Conservation (phyloP, 1,140 invertebrate species). For the Rhopalosiphum padi region DNA sequence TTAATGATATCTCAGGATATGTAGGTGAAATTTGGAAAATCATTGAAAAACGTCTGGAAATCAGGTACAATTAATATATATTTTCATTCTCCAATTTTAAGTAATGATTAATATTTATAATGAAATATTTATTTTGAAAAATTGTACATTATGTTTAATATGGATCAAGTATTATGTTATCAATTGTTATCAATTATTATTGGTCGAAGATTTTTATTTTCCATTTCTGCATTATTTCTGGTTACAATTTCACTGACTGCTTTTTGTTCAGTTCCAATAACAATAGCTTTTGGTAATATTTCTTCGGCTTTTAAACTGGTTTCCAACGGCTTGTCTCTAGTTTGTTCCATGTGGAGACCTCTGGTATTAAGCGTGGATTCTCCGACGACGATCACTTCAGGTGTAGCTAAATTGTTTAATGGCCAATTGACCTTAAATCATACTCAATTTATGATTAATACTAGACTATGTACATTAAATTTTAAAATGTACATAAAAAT, state of each 20-base stretch:
- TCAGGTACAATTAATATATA: conserved; percentile 32
- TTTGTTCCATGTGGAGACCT: background rate
- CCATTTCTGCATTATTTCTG: too few species aligned
- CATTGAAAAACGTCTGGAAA: background rate
- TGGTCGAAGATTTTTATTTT: background rate
- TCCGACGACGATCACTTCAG: background rate
- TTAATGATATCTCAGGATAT: conserved; percentile 42
- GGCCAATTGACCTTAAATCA: conserved; percentile 43
- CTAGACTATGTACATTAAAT: conserved; percentile 16
- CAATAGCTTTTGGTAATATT: background rate
- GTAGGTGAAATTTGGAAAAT: conserved; percentile 55
- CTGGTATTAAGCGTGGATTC: background rate
- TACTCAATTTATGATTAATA: conserved; percentile 48
- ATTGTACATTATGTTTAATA: background rate
- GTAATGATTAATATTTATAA: background rate
- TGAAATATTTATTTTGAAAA: background rate
- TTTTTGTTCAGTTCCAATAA: background rate
- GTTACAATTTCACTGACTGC: background rate
- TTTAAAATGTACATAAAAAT: conserved; percentile 6
- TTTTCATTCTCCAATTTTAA: background rate
- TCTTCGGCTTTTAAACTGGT: background rate
- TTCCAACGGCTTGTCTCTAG: background rate
- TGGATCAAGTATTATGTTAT: background rate
- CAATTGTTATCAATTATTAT: background rate
- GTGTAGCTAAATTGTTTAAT: background rate